phyloP scores from a whole-genome alignment of 1,140 invertebrate species.

The Grapholita molesta region DNA sequence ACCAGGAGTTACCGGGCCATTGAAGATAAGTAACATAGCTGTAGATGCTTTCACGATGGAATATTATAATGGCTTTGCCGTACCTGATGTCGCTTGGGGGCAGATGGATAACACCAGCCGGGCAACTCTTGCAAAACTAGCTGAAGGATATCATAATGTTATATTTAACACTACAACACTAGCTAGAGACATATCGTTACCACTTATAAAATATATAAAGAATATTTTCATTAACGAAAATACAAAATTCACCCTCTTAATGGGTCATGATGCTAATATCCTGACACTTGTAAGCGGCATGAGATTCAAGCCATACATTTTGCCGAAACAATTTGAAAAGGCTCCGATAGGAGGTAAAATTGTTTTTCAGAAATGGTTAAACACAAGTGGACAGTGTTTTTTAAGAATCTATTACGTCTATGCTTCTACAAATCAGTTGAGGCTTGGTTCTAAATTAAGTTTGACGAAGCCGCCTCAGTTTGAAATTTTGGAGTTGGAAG shows the following conservation, averaged over 20 bases:
- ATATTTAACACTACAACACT: conserved; percentile 42
- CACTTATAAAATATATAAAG: conserved; percentile 46
- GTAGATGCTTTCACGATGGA: conserved; percentile 64
- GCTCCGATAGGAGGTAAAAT: conserved; percentile 62
- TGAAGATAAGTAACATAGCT: conserved; percentile 45
- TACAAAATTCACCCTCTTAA: conserved; percentile 41
- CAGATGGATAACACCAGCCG: conserved; percentile 42
- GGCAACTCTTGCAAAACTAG: conserved; percentile 45
- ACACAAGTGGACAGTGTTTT: conserved; percentile 34
- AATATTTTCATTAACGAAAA: conserved; percentile 35
- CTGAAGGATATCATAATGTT: conserved; percentile 49
- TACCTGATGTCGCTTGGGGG: conserved; percentile 55
- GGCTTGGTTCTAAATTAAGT: conserved; percentile 35
- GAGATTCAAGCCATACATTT: conserved; percentile 41
- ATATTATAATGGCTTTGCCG: conserved; percentile 50
- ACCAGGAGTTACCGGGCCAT: conserved; percentile 50
- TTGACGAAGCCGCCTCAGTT: conserved; percentile 44
- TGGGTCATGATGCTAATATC: conserved; percentile 61
- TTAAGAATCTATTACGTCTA: conserved; percentile 57
- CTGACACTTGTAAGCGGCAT: conserved; percentile 47
- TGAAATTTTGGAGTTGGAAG: conserved; percentile 40
- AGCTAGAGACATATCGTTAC: conserved; percentile 46
- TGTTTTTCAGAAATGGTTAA: conserved; percentile 58
- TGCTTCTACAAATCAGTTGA: conserved; percentile 48
- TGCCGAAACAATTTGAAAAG: conserved; percentile 49